A percentile compares a stretch with the other conserved stretches of the same genome.
These are phyloP conservation scores for Morone chrysops DNA, from an alignment of 2,113 vertebrate species.

Conservation along the genomic window DNA sequence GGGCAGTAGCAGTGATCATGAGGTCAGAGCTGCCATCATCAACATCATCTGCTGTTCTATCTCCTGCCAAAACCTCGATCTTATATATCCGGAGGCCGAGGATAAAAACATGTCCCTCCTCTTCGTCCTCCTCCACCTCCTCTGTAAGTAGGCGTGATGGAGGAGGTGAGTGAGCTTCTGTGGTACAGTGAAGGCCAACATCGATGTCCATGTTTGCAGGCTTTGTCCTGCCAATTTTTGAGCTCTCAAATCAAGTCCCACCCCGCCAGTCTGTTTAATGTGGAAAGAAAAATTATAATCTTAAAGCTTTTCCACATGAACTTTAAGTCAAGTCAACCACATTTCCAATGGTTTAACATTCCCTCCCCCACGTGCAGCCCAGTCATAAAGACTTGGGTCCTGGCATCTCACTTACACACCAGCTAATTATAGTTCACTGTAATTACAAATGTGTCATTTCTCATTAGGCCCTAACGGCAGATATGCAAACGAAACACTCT, in stretches of 20 bases:
- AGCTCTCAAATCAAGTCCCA: constrained; percentile 31
- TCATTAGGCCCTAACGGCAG: constrained; percentile 72
- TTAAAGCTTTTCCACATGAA: not conserved
- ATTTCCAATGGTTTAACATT: not conserved
- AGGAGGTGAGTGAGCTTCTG: constrained; percentile 69
- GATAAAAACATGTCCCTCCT: constrained; percentile 61
- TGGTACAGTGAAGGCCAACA: constrained; percentile 33
- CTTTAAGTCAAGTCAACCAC: not conserved
- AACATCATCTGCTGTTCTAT: constrained; percentile 29
- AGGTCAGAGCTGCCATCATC: constrained; percentile 39
- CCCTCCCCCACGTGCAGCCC: not conserved
- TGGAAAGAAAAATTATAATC: constrained; percentile 10
- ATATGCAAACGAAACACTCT: constrained; percentile 67
- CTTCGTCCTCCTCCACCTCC: constrained; percentile 61
- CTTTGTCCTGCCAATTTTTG: constrained; percentile 47
- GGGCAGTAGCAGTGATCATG: not conserved
- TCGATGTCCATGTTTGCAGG: constrained; percentile 36
- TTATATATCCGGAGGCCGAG: constrained; percentile 38
- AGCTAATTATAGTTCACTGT: constrained; percentile 78
- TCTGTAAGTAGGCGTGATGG: constrained; percentile 67
- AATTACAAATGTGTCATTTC: constrained; percentile 82
- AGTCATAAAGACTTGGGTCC: constrained; percentile 50
- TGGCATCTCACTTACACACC: constrained; percentile 72
- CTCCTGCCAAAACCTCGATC: constrained; percentile 38
- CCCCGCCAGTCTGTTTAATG: constrained; percentile 8